Percentiles rank a stretch among this genome's conserved stretches.
Evolutionary conservation across 2,888 invertebrate genomes (phyloP).

Genomic region (Peribatodes rhomboidaria): DNA sequence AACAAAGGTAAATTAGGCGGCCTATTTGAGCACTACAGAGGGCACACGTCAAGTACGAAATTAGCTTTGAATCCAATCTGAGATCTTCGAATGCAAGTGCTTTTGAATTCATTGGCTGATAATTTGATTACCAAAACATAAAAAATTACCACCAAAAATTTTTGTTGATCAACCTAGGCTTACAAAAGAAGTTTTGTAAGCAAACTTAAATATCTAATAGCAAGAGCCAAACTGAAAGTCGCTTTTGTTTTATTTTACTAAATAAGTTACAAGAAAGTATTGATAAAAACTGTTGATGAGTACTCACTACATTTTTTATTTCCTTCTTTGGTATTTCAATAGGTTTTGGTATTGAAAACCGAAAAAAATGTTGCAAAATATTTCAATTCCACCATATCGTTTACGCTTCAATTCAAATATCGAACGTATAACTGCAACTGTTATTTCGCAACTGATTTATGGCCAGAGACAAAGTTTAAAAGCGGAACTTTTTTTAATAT

Average conservation of each 20-base stretch:
- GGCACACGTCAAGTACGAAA: constrained; percentile 73
- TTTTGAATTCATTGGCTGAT: constrained; percentile 53
- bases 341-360: too few relatives aligned
- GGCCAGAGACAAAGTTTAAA: constrained; percentile 79
- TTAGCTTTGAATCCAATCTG: constrained; percentile 74
- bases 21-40: constrained; percentile 68
- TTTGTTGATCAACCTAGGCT: too few relatives aligned
- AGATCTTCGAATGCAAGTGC: constrained; percentile 55
- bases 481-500: constrained; percentile 77
- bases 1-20: constrained; percentile 76
- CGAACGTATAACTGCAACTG: constrained; percentile 73
- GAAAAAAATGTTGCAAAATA: neutral
- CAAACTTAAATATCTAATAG: too few relatives aligned
- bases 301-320: too few relatives aligned
- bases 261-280: too few relatives aligned
- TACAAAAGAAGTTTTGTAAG: too few relatives aligned
- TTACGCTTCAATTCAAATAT: constrained; percentile 78
- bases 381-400: constrained; percentile 57
- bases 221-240: too few relatives aligned
- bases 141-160: neutral
- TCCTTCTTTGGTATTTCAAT: too few relatives aligned
- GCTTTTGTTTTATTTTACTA: too few relatives aligned
- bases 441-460: constrained; percentile 83
- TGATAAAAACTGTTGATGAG: too few relatives aligned
- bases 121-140: constrained; percentile 29